Base-by-base conservation (phyloP, 1,140 invertebrate genomes). In the Arion vulgaris region DNA sequence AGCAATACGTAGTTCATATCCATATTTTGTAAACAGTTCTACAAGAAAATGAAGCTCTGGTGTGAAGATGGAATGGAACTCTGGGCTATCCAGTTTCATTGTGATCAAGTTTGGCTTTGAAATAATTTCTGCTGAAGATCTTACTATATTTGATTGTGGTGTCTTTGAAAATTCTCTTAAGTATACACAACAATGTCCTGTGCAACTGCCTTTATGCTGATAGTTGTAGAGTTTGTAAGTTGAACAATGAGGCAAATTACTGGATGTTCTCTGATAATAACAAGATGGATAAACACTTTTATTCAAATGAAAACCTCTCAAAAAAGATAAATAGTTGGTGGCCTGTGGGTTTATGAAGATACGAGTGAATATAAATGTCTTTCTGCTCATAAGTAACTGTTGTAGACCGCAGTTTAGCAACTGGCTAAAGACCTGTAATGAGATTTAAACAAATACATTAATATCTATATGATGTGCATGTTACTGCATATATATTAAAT, bases 1-100 rank as follows among this genome's bases (percentile, higher is more conserved):
- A 69, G 97, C 98, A 81, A 99, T 95, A 85, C 98, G 93, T 77
- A 99, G 92, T 93, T 98, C 96, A 94, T 96, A 96, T 62, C 95
- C 94, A 91, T 98, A 94, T 88, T 96, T 95, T 66, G 95, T 94
- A 91, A 99, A 99, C 32, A 98, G 77, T 23, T 93, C 90, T 34
- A 94, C 92, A 5, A 99, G 92, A 17, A 90, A 89, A 23, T 94
- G 91, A 26, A 99, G 92, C 92, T 98, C 95, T 41, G 95, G 94
- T 1, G 96, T 96, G 88, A 99, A 97, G 72, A 99, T 94, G 17
- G 94, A 94, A 82, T 94, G 94, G 88, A 97, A 98, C 71, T 91
- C 88, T 62, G 90, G 90, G 26, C 87, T 90, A 51, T 93, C 90
- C 23, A 94, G n/a, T 78, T 93, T 93, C 93, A 93, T 93, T 53